Percentiles rank a stretch among this genome's conserved stretches.
Evolutionary conservation across 1,140 invertebrate species (phyloP).

Genomic region (Papilio glaucus): DNA sequence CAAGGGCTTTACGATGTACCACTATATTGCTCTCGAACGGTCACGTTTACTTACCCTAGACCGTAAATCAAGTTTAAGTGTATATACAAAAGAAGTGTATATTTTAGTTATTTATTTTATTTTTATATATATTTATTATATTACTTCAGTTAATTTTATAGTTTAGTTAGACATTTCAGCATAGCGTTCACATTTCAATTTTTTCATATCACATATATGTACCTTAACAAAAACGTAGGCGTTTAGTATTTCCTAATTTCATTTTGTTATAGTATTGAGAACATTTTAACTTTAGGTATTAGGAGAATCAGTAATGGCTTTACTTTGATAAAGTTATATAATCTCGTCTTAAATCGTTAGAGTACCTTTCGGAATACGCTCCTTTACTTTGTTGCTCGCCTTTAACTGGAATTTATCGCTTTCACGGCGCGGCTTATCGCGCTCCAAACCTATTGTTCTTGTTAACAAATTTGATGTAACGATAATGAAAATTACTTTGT

Average conservation of each 20-base stretch:
- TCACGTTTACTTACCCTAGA: conserved; percentile 2
- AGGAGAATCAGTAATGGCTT: neutral
- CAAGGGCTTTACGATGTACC: conserved; percentile 20
- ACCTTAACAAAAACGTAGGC: no score
- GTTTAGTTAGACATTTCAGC: no score
- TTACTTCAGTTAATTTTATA: neutral
- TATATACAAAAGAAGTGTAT: neutral
- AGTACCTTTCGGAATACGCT: conserved; percentile 3
- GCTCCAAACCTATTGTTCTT: neutral
- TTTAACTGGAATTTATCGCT: neutral
- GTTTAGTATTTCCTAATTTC: no score
- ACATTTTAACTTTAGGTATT: neutral
- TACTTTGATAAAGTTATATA: neutral
- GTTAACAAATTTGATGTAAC: conserved; percentile 12
- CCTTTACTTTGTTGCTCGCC: neutral
- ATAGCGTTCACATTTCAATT: no score
- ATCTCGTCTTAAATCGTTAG: conserved; percentile 13
- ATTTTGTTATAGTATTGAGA: neutral
- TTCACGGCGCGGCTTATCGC: neutral
- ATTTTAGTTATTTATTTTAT: no score
- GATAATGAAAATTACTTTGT: conserved; percentile 17
- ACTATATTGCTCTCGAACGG: conserved; percentile 22
- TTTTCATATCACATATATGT: no score
- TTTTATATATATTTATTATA: neutral
- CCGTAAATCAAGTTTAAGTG: neutral